Evolutionary conservation across 2,113 vertebrate species (phyloP).

Genomic region (Phalacrocorax carbo): DNA sequence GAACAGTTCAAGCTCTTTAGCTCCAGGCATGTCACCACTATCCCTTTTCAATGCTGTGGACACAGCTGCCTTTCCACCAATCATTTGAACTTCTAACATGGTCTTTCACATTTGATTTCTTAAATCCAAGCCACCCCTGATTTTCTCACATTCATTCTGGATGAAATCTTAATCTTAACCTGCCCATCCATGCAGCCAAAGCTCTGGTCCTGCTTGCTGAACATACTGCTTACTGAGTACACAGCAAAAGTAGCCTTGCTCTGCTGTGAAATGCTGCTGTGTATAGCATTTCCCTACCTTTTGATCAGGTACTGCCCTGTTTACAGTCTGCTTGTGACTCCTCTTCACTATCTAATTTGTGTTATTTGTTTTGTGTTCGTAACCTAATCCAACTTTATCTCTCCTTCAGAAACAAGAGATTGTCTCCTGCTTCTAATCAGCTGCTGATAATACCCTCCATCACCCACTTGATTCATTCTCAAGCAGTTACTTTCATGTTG

Average conservation of each 20-base stretch:
- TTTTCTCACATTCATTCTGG: neutral
- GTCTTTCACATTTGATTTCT: neutral
- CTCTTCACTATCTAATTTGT: neutral
- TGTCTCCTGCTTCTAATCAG: constrained; percentile 39
- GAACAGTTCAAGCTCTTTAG: neutral
- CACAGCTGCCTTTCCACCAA: neutral
- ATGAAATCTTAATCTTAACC: neutral
- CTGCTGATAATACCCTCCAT: neutral
- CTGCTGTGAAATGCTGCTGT: neutral
- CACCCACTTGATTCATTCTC: constrained; percentile 31
- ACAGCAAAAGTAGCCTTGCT: neutral
- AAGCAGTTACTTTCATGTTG: constrained; percentile 3
- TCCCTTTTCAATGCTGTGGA: neutral
- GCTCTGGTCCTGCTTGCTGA: neutral
- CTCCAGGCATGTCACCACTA: neutral
- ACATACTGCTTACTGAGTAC: neutral
- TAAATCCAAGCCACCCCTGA: neutral
- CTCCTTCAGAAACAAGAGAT: constrained; percentile 31
- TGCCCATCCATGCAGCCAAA: neutral
- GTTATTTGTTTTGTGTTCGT: constrained; percentile 7
- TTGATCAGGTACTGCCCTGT: neutral
- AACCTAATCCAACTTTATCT: constrained; percentile 42
- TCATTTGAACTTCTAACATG: neutral
- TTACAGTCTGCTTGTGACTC: neutral
- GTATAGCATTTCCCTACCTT: neutral